Evolutionary conservation across 2,888 invertebrate species (phyloP), one percentile per base, ranked within the genome.

Genomic region (Lomographa bimaculata): DNA sequence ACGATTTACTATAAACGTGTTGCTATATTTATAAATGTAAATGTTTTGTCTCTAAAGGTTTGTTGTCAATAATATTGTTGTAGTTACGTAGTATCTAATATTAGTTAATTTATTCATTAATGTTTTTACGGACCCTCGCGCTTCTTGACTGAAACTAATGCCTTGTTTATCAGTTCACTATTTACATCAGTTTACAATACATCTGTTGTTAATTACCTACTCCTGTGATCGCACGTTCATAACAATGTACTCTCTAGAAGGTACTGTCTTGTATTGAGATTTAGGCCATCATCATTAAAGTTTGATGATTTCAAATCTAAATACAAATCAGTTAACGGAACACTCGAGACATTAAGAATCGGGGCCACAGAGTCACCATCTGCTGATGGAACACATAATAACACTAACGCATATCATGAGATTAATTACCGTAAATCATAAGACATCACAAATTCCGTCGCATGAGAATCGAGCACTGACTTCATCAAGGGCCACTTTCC

Each of bases 401-500:
- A 64, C 67, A 58, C 57, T 64, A 57, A 61, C 63, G 65, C 61
- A 60, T 52, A 57, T 59, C 48, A 16, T 39, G 16, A 37, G 42
- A 50, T 74, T 24, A 77, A 71, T 87, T 89, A 89, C 89, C 89
- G 72, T 81, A 66, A 66, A 69, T 70, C 65, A 64, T 64, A 62
- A 64, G 70, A 68, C 81, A 81, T 84, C 77, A 74, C 75, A 77
- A 71, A 78, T 71, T 73, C 71, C 73, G 54, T 59, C 60, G 63
- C 65, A 64, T 60, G 60, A 59, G 64, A 57, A 70, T 59, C 60
- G 44, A 70, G 59, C 71, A 71, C 72, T 75, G 71, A 73, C 69
- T 78, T 74, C 76, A 71, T 71, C 69, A 74, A 82, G 74, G 77
- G 74, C 74, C 73, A 82, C 79, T 81, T 79, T 85, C 79, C 84